These are phyloP conservation scores for Petrolisthes cinctipes DNA, from an alignment of 2,888 invertebrate genomes.

Conservation along the genomic window DNA sequence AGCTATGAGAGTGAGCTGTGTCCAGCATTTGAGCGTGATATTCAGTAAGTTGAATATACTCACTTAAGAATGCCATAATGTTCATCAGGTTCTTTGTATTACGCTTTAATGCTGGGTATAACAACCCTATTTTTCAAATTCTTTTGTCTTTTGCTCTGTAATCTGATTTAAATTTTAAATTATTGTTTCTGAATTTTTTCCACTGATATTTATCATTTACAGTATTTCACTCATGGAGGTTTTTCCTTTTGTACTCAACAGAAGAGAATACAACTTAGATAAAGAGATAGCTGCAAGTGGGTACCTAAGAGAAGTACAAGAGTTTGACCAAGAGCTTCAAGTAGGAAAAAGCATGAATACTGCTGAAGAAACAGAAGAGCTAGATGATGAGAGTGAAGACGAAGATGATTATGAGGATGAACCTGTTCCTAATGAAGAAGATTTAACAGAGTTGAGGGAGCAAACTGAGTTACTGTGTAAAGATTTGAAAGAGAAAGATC, in stretches of 20 bases:
- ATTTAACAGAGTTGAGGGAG: constrained; percentile 18
- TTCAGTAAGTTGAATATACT: constrained; percentile 70
- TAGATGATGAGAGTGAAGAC: constrained; percentile 69
- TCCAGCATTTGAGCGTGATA: constrained; percentile 69
- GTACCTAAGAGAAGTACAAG: constrained; percentile 85
- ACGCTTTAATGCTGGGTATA: not conserved
- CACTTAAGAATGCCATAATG: not conserved
- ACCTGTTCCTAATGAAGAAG: constrained; percentile 22
- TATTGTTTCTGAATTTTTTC: not conserved
- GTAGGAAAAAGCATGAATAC: constrained; percentile 68
- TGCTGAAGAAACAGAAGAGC: constrained; percentile 74
- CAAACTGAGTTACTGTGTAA: constrained; percentile 40
- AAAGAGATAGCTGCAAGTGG: constrained; percentile 92
- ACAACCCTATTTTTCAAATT: not conserved
- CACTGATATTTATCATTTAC: not conserved
- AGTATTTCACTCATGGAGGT: too few species aligned
- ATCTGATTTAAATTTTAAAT: too few species aligned
- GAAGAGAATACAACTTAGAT: constrained; percentile 79
- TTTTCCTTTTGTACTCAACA: constrained; percentile 25
- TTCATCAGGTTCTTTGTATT: not conserved
- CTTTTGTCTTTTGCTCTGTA: not conserved
- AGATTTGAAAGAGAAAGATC: constrained; percentile 42
- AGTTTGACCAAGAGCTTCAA: constrained; percentile 73
- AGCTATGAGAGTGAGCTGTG: constrained; percentile 83
- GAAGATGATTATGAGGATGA: constrained; percentile 65